Conservation (phyloP, 2,888 invertebrate genomes). For the Choreutis nemorana region DNA sequence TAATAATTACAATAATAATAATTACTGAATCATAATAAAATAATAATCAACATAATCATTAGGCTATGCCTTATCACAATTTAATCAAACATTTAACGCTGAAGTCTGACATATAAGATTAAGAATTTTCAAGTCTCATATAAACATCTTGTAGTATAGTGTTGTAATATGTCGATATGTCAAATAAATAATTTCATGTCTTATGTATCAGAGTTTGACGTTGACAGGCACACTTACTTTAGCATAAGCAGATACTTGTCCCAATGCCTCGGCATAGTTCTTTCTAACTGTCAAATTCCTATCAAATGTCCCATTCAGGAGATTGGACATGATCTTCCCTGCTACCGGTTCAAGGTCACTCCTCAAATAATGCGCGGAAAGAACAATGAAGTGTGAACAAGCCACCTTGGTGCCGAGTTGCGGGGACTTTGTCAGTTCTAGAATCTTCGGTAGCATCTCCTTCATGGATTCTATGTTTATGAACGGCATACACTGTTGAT, state of each 20-base stretch:
- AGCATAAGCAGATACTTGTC: slow-evolving; percentile 82
- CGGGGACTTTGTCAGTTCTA: slow-evolving; percentile 85
- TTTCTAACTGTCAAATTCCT: slow-evolving; percentile 85
- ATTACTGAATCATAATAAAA: no score
- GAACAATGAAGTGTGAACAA: slow-evolving; percentile 79
- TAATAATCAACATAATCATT: no score
- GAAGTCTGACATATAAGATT: no score
- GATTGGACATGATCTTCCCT: slow-evolving; percentile 61
- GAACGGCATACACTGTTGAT: slow-evolving; percentile 69
- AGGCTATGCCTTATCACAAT: no score
- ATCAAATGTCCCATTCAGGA: slow-evolving; percentile 83
- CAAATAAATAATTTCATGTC: no score
- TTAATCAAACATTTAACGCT: no score
- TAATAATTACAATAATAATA: no score
- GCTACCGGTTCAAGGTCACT: slow-evolving; percentile 64
- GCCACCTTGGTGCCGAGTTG: slow-evolving; percentile 87
- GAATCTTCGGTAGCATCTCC: slow-evolving; percentile 79
- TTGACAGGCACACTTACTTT: no score
- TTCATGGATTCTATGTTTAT: slow-evolving; percentile 80
- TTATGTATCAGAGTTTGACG: no score
- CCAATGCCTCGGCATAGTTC: slow-evolving; percentile 84
- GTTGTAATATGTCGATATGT: no score
- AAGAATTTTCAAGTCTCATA: no score
- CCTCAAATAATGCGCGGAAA: slow-evolving; percentile 67
- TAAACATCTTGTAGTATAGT: no score